phyloP scores from a whole-genome alignment of 1,140 invertebrate species.

The Macrotrachela quadricornifera region DNA sequence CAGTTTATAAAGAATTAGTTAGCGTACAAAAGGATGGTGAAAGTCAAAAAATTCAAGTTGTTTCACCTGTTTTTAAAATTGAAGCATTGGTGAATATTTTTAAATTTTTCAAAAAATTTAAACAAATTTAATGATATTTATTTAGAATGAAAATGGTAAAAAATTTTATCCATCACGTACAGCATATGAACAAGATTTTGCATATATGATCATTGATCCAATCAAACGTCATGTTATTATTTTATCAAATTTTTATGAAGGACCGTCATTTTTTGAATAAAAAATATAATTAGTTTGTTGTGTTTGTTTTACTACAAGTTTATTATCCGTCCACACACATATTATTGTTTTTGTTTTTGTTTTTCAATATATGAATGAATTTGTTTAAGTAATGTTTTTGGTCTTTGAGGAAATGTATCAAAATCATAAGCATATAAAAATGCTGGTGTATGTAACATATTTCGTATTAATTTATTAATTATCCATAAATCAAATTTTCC shows the following conservation, averaged over 20 bases:
- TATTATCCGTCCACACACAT: too few species aligned
- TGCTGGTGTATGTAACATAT: too few species aligned
- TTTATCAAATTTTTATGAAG: conserved; percentile 13
- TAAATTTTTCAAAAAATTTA: too few species aligned
- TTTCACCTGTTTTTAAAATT: conserved; percentile 24
- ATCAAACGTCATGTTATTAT: conserved; percentile 22
- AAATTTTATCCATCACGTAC: conserved; percentile 18
- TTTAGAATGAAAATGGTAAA: conserved; percentile 17
- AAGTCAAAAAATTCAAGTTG: conserved; percentile 19
- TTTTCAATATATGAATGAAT: too few species aligned
- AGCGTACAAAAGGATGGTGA: conserved; percentile 29
- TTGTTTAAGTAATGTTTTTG: too few species aligned
- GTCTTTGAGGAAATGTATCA: too few species aligned
- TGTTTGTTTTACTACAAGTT: too few species aligned
- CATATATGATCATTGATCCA: conserved; percentile 27
- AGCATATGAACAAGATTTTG: conserved; percentile 21
- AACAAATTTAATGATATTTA: neutral
- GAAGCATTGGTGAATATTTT: conserved; percentile 17
- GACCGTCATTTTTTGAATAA: conserved; percentile 4
- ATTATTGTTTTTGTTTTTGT: too few species aligned
- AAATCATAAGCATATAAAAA: too few species aligned
- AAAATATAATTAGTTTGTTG: neutral
- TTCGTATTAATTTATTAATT: too few species aligned
- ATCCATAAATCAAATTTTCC: too few species aligned
- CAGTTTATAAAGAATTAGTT: conserved; percentile 41